Base-by-base conservation (phyloP, 2,888 invertebrate species). In the Iphiclides podalirius region DNA sequence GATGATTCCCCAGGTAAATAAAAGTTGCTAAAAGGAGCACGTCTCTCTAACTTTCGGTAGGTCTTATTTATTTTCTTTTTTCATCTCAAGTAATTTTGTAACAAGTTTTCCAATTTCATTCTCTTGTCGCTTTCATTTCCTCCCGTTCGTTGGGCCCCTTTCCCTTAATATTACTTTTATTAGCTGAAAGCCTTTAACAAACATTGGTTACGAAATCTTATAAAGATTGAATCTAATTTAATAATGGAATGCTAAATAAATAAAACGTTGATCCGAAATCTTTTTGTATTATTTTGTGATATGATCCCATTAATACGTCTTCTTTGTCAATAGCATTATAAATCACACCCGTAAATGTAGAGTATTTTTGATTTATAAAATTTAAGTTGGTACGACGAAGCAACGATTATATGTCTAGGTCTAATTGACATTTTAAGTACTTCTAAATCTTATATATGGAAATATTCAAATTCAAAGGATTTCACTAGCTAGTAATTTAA, bases 51-150 rank as follows among this genome's bases (percentile, higher is more conserved):
- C 79, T 67, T 83, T 79, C 75, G 67, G 72, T 70, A 74, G 66
- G 68, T 71, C 67, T 74, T 80, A 75, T 80, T 82, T 80, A 81
- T 82, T 85, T 31, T 31, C 11, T 81, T 75, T 49, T 82, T 82
- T 81, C 81, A 76, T 81, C 76, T 72, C 71, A 62, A 73, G 77
- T 80, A 82, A 85, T 85, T 83, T 75, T 74, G 77, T 83, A 84
- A 84, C 86, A 87, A 87, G 86, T 87, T 88, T 87, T 86, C 85
- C 87, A 87, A 88, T 87, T 88, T 87, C 82, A 80, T 84, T 85
- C 81, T 83, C 79, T 83, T 76, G 72, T 79, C 75, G 80, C 78
- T 82, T 82, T 83, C 87, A 87, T 88, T 87, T 88, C 85, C 86
- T 85, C 78, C 67, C 70, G 69, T 74, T 75, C 67, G 68, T 65